Percentiles rank a stretch among this genome's conserved stretches.
phyloP scores from a whole-genome alignment of 2,113 vertebrate genomes.

The Indri indri region DNA sequence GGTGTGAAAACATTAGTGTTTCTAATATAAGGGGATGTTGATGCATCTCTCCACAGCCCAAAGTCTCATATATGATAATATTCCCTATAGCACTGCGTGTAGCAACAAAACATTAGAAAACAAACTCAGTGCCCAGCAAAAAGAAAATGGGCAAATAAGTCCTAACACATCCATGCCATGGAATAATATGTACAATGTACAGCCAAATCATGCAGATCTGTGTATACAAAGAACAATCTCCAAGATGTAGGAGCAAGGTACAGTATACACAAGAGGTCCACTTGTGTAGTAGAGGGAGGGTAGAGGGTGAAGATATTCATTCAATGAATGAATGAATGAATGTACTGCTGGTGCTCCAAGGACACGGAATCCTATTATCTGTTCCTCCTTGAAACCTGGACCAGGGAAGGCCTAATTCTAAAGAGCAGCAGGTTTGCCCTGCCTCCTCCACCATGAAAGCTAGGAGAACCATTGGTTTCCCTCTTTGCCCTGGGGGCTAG shows the following conservation, averaged over 20 bases:
- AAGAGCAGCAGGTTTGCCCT: not conserved
- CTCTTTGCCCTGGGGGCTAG: not conserved
- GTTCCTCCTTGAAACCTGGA: not conserved
- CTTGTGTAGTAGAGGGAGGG: not conserved
- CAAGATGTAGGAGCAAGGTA: not conserved
- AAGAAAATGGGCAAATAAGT: not conserved
- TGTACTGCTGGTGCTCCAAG: not conserved
- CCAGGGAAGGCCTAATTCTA: not conserved
- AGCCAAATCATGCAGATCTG: not conserved
- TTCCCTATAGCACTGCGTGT: rapidly evolving
- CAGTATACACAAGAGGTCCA: rapidly evolving
- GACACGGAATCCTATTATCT: not conserved
- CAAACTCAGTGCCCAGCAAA: not conserved
- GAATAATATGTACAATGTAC: not conserved
- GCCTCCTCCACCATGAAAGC: not conserved
- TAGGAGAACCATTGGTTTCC: not conserved
- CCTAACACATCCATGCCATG: not conserved
- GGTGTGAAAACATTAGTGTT: not conserved
- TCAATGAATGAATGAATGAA: not conserved
- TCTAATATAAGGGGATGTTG: not conserved
- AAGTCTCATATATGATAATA: rapidly evolving
- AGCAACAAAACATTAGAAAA: not conserved
- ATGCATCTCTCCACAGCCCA: not conserved
- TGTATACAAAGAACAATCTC: not conserved
- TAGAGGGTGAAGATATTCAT: rapidly evolving